Percentiles rank a stretch among this genome's conserved stretches.
phyloP scores from a whole-genome alignment of 2,888 invertebrate genomes.

The Oligia fasciuncula region DNA sequence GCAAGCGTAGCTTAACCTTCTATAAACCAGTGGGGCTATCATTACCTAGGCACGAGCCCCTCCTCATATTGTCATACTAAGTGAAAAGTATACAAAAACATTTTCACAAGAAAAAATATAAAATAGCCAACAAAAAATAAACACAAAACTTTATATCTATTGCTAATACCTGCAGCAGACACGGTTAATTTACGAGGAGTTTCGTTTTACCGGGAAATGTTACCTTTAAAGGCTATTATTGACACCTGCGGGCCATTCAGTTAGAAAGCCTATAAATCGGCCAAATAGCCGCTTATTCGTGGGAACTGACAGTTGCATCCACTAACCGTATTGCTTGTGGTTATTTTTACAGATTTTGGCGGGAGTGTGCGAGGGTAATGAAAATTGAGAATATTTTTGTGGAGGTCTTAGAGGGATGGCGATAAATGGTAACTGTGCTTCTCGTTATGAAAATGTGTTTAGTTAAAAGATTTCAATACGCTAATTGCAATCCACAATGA shows the following conservation, averaged over 20 bases:
- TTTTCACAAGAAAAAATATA: background rate
- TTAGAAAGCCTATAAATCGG: constrained; percentile 80
- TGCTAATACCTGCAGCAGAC: constrained; percentile 36
- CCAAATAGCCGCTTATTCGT: constrained; percentile 77
- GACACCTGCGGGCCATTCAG: constrained; percentile 80
- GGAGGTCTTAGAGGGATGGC: background rate
- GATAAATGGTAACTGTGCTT: background rate
- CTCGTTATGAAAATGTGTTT: background rate
- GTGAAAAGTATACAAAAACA: too few species aligned
- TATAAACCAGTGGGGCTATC: background rate
- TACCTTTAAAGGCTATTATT: constrained; percentile 76
- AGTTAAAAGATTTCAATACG: background rate
- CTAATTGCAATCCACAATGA: background rate
- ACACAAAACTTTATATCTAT: constrained; percentile 6
- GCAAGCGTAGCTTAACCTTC: background rate
- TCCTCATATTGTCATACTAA: background rate
- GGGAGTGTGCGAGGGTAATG: constrained; percentile 27
- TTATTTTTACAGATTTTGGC: constrained; percentile 40
- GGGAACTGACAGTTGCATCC: constrained; percentile 78
- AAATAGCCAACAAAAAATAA: background rate
- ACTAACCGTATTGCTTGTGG: constrained; percentile 42
- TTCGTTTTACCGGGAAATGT: constrained; percentile 65
- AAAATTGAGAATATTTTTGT: constrained; percentile 23
- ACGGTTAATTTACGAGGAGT: constrained; percentile 57
- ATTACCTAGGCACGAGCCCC: background rate